These are phyloP conservation scores for Ditylenchus dipsaci DNA, from an alignment of 1,140 invertebrate species.

Conservation along the genomic window DNA sequence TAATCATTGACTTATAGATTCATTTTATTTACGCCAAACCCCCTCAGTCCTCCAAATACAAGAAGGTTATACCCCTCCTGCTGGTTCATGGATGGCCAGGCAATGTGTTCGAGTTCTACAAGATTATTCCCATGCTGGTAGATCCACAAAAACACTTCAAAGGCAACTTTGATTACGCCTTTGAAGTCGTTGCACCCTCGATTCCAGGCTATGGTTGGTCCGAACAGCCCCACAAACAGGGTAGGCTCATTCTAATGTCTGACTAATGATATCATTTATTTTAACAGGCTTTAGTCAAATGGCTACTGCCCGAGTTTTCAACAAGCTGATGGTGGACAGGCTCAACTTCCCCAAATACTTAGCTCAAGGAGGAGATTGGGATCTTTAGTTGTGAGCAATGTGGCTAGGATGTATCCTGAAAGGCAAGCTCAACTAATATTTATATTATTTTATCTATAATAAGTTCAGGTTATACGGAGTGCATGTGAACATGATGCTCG, in stretches of 20 bases:
- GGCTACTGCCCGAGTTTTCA: conserved; percentile 69
- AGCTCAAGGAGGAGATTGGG: conserved; percentile 76
- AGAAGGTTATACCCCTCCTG: conserved; percentile 21
- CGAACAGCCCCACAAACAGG: conserved; percentile 64
- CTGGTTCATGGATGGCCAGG: conserved; percentile 70
- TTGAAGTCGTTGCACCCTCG: conserved; percentile 75
- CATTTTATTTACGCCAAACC: conserved; percentile 50
- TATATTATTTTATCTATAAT: background rate
- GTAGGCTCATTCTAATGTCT: conserved; percentile 20
- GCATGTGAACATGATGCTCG: conserved; percentile 69
- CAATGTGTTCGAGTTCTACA: conserved; percentile 71
- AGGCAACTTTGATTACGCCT: conserved; percentile 69
- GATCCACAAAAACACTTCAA: conserved; percentile 60
- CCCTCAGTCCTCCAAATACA: conserved; percentile 19
- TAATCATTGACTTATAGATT: conserved; percentile 22
- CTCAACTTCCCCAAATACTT: conserved; percentile 74
- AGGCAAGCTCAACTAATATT: conserved; percentile 37
- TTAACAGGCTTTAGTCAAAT: conserved; percentile 15
- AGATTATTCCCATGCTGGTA: conserved; percentile 71
- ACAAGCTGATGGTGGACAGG: conserved; percentile 78
- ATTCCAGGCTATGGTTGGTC: conserved; percentile 81
- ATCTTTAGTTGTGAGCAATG: conserved; percentile 52
- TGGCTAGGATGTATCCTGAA: conserved; percentile 70
- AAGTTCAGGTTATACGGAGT: conserved; percentile 64
- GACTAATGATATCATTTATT: background rate